Percentiles rank a stretch among this genome's conserved stretches.
Evolutionary conservation across 2,888 invertebrate species (phyloP).

Genomic region (Timema cristinae): DNA sequence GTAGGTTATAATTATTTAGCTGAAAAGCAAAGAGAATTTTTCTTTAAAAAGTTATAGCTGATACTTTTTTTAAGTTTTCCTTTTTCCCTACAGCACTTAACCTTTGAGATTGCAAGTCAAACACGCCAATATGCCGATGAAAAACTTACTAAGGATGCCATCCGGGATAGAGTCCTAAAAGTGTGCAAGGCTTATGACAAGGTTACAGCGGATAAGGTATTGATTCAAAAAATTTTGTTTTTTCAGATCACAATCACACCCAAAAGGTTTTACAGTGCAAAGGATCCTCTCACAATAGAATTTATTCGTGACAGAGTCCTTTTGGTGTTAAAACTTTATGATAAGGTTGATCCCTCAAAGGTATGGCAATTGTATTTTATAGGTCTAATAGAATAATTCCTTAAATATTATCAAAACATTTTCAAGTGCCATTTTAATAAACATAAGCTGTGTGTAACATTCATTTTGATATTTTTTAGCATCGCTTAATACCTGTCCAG

Average conservation of each 20-base stretch:
- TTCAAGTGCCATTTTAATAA: no score
- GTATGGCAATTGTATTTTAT: no score
- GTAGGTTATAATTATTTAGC: not conserved
- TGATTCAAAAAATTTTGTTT: conserved; percentile 32
- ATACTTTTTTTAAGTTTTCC: not conserved
- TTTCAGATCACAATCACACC: conserved; percentile 42
- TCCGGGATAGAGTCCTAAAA: conserved; percentile 78
- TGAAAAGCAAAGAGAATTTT: not conserved
- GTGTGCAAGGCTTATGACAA: conserved; percentile 87
- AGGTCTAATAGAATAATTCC: no score
- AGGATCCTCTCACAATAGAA: conserved; percentile 74
- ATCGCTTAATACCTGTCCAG: not conserved
- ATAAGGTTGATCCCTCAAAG: conserved; percentile 92
- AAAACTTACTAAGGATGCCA: conserved; percentile 59
- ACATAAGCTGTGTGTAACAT: no score
- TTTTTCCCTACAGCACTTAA: conserved; percentile 27
- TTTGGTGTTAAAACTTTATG: conserved; percentile 94
- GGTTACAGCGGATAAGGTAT: conserved; percentile 81
- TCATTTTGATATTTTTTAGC: not conserved
- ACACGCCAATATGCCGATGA: conserved; percentile 39
- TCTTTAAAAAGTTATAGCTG: not conserved
- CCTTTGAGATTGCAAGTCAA: conserved; percentile 23
- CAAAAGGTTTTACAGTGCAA: conserved; percentile 57
- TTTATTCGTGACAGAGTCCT: conserved; percentile 85
- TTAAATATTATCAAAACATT: no score